Evolutionary conservation across 2,113 vertebrate species (phyloP).

Genomic region (Pao palembangensis): DNA sequence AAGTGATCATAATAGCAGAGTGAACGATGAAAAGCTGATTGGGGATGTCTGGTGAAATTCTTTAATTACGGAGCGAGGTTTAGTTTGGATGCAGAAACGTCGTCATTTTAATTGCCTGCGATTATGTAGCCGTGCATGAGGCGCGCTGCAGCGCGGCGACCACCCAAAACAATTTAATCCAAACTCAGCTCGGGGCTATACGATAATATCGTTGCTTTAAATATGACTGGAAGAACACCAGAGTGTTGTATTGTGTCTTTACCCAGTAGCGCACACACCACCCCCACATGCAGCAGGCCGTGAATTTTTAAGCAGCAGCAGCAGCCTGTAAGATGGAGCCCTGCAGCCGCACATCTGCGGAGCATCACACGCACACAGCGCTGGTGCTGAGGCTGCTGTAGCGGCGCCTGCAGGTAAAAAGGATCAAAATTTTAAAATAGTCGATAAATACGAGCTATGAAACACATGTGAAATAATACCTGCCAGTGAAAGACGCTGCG

Average conservation of each 20-base stretch:
- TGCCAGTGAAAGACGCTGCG: constrained; percentile 73
- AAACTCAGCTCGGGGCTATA: constrained; percentile 20
- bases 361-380: no score
- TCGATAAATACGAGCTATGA: background rate
- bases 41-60: constrained; percentile 71
- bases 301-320: no score
- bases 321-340: no score
- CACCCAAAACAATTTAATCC: constrained; percentile 26
- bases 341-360: no score
- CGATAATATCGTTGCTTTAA: constrained; percentile 32
- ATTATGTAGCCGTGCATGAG: constrained; percentile 41
- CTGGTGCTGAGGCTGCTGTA: no score
- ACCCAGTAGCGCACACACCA: no score
- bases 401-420: no score
- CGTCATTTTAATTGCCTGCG: constrained; percentile 70
- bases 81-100: constrained; percentile 51
- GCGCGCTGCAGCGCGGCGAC: constrained; percentile 4
- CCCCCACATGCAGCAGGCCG: no score
- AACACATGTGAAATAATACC: background rate
- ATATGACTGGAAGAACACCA: constrained; percentile 17
- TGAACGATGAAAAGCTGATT: constrained; percentile 69
- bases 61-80: constrained; percentile 65
- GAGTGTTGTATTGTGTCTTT: background rate
- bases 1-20: constrained; percentile 73
- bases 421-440: no score